phyloP scores from a whole-genome alignment of 2,888 invertebrate genomes.

The Sialis fuliginosa region DNA sequence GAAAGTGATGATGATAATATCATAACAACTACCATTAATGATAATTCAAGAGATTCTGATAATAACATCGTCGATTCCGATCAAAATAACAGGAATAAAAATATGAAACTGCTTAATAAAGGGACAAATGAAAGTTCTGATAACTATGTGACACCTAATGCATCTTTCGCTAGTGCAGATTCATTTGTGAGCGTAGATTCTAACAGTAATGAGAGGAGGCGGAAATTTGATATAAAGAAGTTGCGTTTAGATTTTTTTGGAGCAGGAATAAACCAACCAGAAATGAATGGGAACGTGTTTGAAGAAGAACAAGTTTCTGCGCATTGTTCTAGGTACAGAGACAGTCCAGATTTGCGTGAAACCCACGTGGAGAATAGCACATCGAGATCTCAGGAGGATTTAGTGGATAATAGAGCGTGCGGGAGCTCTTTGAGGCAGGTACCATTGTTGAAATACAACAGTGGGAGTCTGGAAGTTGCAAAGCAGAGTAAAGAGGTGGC shows the following conservation, averaged over 20 bases:
- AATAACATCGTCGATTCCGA: background rate
- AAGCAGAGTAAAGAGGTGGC: background rate
- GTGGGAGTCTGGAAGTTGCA: slow-evolving; percentile 1
- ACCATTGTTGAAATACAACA: slow-evolving; percentile 4
- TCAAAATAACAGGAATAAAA: background rate
- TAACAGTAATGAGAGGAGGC: background rate
- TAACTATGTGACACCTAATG: background rate
- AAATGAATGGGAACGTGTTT: background rate
- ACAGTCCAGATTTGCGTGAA: slow-evolving; percentile 1
- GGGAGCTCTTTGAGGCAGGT: background rate
- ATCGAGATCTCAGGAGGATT: background rate
- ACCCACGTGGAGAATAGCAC: slow-evolving; percentile 1
- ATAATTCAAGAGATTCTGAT: background rate
- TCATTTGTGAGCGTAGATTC: background rate
- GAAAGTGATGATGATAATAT: background rate
- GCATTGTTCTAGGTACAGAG: background rate
- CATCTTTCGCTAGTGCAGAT: background rate
- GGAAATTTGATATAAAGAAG: slow-evolving; percentile 4
- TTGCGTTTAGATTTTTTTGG: slow-evolving; percentile 3
- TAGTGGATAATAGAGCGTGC: background rate
- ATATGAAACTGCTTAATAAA: background rate
- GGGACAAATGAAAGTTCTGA: background rate
- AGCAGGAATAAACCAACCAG: background rate
- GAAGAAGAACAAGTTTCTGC: background rate
- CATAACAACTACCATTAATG: background rate